These are phyloP conservation scores for Bufotes viridis DNA, from an alignment of 2,797 vertebrate species.

Conservation along the genomic window DNA sequence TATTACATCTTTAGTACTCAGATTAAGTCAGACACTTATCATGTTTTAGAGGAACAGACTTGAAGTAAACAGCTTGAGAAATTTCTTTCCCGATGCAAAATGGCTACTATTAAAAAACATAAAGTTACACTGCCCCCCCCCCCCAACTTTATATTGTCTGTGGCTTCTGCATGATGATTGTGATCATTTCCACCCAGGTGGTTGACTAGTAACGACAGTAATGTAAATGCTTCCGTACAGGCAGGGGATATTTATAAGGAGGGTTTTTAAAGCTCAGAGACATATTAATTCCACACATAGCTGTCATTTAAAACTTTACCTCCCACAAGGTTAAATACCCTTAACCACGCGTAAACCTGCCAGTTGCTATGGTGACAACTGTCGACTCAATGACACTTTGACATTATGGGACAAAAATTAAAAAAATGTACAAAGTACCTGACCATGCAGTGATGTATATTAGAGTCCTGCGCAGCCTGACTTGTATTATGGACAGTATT, in stretches of 20 bases:
- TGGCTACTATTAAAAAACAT: slow-evolving; percentile 29
- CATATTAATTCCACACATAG: neutral
- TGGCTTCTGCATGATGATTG: neutral
- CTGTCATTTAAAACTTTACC: slow-evolving; percentile 23
- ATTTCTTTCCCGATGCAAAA: slow-evolving; percentile 15
- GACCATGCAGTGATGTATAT: neutral
- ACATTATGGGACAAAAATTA: slow-evolving; percentile 5
- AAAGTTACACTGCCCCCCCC: neutral
- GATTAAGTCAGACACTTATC: slow-evolving; percentile 57
- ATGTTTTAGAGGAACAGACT: slow-evolving; percentile 10
- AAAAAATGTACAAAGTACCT: neutral
- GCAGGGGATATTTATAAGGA: neutral
- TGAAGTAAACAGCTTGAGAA: slow-evolving; percentile 35
- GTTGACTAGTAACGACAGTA: neutral
- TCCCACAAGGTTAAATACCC: slow-evolving; percentile 6
- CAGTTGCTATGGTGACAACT: neutral
- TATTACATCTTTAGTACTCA: slow-evolving; percentile 65
- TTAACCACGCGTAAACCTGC: neutral
- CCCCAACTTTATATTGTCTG: neutral
- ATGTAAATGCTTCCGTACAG: neutral
- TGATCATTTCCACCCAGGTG: neutral
- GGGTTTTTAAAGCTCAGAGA: neutral
- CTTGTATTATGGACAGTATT: no score
- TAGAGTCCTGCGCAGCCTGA: neutral
- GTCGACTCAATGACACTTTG: slow-evolving; percentile 13